Percentiles rank a stretch among this genome's conserved stretches.
These are phyloP conservation scores for Trisateles emortualis DNA, from an alignment of 2,888 invertebrate genomes.

Conservation along the genomic window DNA sequence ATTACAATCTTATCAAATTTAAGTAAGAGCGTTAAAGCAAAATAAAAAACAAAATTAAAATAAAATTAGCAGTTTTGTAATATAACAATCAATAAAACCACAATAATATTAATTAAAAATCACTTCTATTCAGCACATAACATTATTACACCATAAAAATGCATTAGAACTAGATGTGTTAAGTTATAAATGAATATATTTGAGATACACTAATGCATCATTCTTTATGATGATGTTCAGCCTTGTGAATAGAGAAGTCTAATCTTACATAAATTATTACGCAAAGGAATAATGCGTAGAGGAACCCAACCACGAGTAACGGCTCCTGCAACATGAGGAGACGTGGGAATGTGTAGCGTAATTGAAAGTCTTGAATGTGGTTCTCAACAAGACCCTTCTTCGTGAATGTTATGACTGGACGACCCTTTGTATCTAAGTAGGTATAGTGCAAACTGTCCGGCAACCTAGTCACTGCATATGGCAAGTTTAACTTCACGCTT, in stretches of 20 bases:
- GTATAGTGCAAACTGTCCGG: slow-evolving; percentile 94
- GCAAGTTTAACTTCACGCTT: slow-evolving; percentile 93
- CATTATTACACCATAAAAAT: slow-evolving; percentile 61
- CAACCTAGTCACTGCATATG: slow-evolving; percentile 92
- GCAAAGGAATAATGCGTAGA: slow-evolving; percentile 95
- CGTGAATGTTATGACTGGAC: slow-evolving; percentile 94
- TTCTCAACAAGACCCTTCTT: slow-evolving; percentile 97
- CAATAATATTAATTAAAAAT: slow-evolving; percentile 45
- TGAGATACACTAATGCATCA: slow-evolving; percentile 54
- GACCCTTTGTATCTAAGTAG: slow-evolving; percentile 97
- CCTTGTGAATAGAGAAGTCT: slow-evolving; percentile 97
- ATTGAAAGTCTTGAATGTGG: slow-evolving; percentile 97
- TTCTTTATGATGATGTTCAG: slow-evolving; percentile 87
- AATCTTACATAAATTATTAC: slow-evolving; percentile 98
- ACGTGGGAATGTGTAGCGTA: slow-evolving; percentile 95
- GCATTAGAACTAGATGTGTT: slow-evolving; percentile 60
- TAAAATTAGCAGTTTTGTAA: neutral
- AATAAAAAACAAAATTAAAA: neutral
- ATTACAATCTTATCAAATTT: too few relatives aligned
- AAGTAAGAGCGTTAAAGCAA: neutral
- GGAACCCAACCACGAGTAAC: slow-evolving; percentile 93
- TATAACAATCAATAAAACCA: slow-evolving; percentile 34
- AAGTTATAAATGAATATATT: slow-evolving; percentile 48
- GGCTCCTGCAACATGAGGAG: slow-evolving; percentile 97
- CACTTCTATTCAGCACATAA: slow-evolving; percentile 62